Conservation (phyloP, 2,888 invertebrate genomes). For the Ennomos fuscantarius region DNA sequence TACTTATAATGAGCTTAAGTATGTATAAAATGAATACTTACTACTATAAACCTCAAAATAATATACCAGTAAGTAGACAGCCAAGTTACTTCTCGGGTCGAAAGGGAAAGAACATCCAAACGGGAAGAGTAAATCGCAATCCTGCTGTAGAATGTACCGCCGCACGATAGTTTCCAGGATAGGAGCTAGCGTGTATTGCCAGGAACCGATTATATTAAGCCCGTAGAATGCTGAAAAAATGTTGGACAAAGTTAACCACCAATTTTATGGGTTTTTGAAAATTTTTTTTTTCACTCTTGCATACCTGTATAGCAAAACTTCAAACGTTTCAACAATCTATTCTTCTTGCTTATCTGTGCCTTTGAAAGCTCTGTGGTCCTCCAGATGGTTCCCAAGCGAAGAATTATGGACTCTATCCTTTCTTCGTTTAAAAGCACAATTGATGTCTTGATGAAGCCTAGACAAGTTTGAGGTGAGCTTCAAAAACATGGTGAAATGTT, state of each 20-base stretch:
- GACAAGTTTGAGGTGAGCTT: slow-evolving; percentile 34
- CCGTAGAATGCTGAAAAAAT: slow-evolving; percentile 55
- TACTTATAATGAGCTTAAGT: no score
- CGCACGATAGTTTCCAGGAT: slow-evolving; percentile 49
- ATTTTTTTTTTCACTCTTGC: no score
- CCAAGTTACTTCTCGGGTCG: slow-evolving; percentile 53
- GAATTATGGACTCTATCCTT: slow-evolving; percentile 42
- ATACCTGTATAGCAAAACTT: slow-evolving; percentile 52
- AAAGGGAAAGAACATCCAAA: slow-evolving; percentile 59
- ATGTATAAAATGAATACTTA: slow-evolving; percentile 42
- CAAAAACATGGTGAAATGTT: slow-evolving; percentile 39
- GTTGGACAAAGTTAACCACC: neutral
- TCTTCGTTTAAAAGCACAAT: slow-evolving; percentile 40
- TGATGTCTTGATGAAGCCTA: slow-evolving; percentile 45
- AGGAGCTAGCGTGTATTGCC: slow-evolving; percentile 53
- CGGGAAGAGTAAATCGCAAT: slow-evolving; percentile 51
- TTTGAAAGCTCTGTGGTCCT: slow-evolving; percentile 41
- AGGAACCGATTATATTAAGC: slow-evolving; percentile 51
- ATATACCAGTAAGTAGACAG: slow-evolving; percentile 55
- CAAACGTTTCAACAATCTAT: slow-evolving; percentile 48
- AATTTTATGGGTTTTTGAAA: no score
- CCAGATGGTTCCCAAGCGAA: slow-evolving; percentile 47
- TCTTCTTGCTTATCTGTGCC: slow-evolving; percentile 51
- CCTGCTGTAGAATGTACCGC: slow-evolving; percentile 50
- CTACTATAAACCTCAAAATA: slow-evolving; percentile 56